A percentile compares a stretch with the other conserved stretches of the same genome.
These are phyloP conservation scores for Acropternis orthonyx DNA, from an alignment of 2,797 vertebrate species.

Conservation along the genomic window DNA sequence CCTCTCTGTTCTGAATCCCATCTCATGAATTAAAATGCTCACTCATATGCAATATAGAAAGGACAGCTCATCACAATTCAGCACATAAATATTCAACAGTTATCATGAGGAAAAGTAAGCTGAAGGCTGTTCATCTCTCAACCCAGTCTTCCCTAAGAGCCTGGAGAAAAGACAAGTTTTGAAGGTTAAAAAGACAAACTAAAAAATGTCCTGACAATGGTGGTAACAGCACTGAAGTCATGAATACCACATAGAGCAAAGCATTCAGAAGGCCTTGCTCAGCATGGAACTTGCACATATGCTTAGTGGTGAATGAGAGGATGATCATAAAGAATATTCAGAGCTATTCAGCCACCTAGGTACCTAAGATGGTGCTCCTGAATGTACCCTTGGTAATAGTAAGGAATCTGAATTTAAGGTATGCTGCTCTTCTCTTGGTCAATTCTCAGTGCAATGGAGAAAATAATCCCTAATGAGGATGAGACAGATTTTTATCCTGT, in stretches of 20 bases:
- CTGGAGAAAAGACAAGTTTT: not conserved
- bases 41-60: not conserved
- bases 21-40: slow-evolving; percentile 36
- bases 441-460: not conserved
- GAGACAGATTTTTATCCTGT: not conserved
- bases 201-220: not conserved
- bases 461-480: not conserved
- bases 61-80: slow-evolving; percentile 27
- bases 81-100: slow-evolving; percentile 25
- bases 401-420: not conserved
- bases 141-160: not conserved
- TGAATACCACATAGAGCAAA: not conserved
- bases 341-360: not conserved
- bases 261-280: not conserved
- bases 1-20: slow-evolving; percentile 10
- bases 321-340: not conserved
- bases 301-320: not conserved
- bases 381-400: not conserved
- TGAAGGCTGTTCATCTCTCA: not conserved
- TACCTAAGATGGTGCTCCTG: not conserved
- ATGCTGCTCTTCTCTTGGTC: not conserved
- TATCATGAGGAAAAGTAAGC: not conserved
- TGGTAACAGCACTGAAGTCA: fast-evolving
- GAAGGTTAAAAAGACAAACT: not conserved
- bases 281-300: fast-evolving